These are phyloP conservation scores for Ptilorrhoa leucosticta DNA, from an alignment of 2,113 vertebrate species.

Conservation along the genomic window DNA sequence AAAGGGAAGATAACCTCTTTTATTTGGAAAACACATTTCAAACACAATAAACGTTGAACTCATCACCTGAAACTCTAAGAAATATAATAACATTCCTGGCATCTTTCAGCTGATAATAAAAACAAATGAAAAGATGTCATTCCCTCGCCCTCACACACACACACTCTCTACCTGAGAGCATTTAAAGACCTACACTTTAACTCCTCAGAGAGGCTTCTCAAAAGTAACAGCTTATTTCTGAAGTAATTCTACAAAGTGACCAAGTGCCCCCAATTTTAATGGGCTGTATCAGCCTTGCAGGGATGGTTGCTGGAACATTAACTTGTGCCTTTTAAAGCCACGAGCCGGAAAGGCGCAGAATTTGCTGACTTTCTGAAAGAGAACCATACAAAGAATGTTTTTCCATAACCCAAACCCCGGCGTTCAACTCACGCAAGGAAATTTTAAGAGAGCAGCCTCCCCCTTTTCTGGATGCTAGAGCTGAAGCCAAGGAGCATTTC, in stretches of 20 bases:
- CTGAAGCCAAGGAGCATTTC: background rate
- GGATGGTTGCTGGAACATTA: slow-evolving; percentile 50
- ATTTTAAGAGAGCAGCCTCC: background rate
- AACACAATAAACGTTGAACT: background rate
- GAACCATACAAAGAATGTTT: background rate
- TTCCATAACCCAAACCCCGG: background rate
- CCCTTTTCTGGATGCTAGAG: background rate
- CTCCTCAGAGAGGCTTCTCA: background rate
- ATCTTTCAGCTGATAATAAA: background rate
- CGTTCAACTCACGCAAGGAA: background rate
- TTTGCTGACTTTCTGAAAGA: slow-evolving; percentile 41
- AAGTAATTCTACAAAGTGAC: slow-evolving; percentile 50
- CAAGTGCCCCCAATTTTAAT: slow-evolving; percentile 56
- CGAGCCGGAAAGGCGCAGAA: background rate
- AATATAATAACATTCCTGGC: background rate
- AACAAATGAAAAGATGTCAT: background rate
- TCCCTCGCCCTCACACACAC: background rate
- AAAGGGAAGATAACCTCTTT: background rate
- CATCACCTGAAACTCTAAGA: background rate
- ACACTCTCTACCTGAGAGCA: background rate
- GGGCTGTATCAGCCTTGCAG: slow-evolving; percentile 26
- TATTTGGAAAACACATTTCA: background rate
- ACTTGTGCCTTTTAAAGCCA: slow-evolving; percentile 46
- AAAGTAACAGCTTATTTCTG: slow-evolving; percentile 23
- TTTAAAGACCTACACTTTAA: background rate